phyloP scores from a whole-genome alignment of 2,797 vertebrate genomes.

The Potorous gilbertii region DNA sequence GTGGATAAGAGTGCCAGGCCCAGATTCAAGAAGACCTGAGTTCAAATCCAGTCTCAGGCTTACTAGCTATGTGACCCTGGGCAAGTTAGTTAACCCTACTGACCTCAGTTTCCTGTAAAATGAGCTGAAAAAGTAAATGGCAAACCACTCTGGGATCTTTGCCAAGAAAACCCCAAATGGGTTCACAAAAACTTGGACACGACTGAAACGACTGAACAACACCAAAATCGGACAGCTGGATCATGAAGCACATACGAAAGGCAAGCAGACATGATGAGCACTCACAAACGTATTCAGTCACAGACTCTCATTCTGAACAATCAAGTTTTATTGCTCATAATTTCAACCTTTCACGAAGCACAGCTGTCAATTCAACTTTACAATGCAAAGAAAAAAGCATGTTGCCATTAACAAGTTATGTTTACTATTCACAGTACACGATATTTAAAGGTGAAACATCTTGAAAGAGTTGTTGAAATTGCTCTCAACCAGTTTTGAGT shows the following conservation, averaged over 20 bases:
- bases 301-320: background rate
- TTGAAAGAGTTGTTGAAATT: background rate
- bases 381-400: background rate
- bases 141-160: background rate
- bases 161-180: background rate
- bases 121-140: background rate
- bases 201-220: background rate
- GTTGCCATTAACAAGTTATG: background rate
- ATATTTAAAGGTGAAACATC: constrained; percentile 5
- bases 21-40: background rate
- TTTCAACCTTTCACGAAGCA: constrained; percentile 4
- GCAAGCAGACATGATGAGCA: background rate
- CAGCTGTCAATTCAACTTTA: constrained; percentile 8
- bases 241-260: background rate
- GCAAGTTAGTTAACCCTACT: background rate
- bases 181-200: background rate
- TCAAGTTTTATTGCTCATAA: background rate
- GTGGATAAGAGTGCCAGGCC: background rate
- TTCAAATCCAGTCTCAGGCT: background rate
- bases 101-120: background rate
- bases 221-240: background rate
- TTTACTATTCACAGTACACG: background rate
- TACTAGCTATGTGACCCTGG: background rate
- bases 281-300: background rate
- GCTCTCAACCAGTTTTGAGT: background rate